Conservation (phyloP, 2,888 invertebrate genomes). For the Hemithea aestivaria region DNA sequence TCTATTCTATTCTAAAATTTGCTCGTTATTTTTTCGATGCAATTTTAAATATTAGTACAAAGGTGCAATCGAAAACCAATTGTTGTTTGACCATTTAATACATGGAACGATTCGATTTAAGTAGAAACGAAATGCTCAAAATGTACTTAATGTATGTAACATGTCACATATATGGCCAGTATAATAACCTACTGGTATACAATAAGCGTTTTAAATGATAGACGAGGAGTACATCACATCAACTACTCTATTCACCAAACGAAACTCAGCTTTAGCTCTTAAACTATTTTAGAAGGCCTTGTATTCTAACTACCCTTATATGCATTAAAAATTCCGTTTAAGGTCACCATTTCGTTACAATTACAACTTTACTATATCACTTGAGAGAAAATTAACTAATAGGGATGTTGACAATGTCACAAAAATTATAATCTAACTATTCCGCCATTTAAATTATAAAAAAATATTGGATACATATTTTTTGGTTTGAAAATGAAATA, state of each 20-base stretch:
- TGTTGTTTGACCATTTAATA: too few relatives aligned
- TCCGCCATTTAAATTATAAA: too few relatives aligned
- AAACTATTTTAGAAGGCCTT: constrained; percentile 69
- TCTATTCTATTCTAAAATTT: too few relatives aligned
- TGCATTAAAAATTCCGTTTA: constrained; percentile 73
- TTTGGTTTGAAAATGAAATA: too few relatives aligned
- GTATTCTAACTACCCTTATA: constrained; percentile 72
- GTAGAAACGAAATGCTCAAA: constrained; percentile 42
- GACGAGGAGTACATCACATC: constrained; percentile 54
- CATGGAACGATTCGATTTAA: constrained; percentile 38
- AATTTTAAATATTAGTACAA: too few relatives aligned
- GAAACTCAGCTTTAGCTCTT: constrained; percentile 55
- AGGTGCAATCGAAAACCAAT: too few relatives aligned
- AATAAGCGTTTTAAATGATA: constrained; percentile 39
- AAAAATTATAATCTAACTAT: too few relatives aligned
- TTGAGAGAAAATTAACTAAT: constrained; percentile 70
- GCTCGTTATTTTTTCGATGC: too few relatives aligned
- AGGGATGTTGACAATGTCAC: too few relatives aligned
- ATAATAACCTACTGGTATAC: constrained; percentile 34
- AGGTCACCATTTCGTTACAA: constrained; percentile 72
- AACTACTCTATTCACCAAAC: constrained; percentile 50
- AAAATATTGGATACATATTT: too few relatives aligned
- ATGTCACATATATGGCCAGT: constrained; percentile 43
- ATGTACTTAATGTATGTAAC: constrained; percentile 47
- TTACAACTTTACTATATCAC: constrained; percentile 72